Evolutionary conservation across 2,797 vertebrate genomes (phyloP), one percentile per base, ranked within the genome.

Genomic region (Calcarius lapponicus): DNA sequence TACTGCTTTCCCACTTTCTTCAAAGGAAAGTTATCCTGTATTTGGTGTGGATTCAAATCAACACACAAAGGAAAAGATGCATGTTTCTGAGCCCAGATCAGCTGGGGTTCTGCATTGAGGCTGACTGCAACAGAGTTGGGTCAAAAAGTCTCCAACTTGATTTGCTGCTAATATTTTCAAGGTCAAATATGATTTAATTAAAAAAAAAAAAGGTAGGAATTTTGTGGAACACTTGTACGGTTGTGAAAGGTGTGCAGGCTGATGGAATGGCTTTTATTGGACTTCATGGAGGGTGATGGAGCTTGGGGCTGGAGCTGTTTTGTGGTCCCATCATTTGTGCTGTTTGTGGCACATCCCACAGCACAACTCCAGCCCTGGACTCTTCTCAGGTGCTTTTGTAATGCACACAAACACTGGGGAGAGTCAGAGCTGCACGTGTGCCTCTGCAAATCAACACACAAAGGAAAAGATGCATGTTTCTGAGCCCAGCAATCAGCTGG

Each of bases 1-100:
- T 74, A 3, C 86, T 86, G 84, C 91, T 91, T 94, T 88, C 94
- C 92, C 94, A 83, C 81, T 93, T 97, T 89, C 94, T 96, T 96
- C 95, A 96, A 95, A 95, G 91, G 84, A 31, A 54, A 80, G 47
- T 74, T 74, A 31, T 89, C 92, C 81, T 43, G 74, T 80, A 31
- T 89, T 96, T 96, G 70, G 72, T 94, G 51, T 80, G 96, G 79
- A 65, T 94, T 82, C 88, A 87, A 88, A 96, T 82, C 92, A 69
- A 47, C 64, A 40, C 86, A 93, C 60, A 89, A 93, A 94, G 75
- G 84, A 40, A 96, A 96, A 89, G 43, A 38, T 43, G 50, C 2
- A 1, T 22, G 43, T 74, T 76, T 94, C 81, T 56, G 64, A 94
- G 90, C 56, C 71, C 60, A 38, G 70, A 26, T 88, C 65, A 65